phyloP scores from a whole-genome alignment of 64 coral and sea anemone genomes.

The Pocillopora damicornis region DNA sequence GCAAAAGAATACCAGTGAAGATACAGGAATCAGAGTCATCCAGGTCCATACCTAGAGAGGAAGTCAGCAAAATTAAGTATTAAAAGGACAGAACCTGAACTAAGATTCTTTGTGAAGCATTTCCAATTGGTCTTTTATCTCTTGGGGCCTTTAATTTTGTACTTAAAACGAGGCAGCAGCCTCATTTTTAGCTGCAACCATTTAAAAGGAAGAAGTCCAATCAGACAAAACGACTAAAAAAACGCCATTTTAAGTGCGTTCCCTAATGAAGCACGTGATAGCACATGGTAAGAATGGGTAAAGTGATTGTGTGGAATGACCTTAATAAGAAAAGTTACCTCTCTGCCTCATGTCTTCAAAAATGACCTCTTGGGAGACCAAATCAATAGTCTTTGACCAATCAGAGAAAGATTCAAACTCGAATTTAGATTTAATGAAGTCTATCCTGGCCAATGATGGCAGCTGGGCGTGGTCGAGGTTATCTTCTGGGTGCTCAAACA shows the following conservation, averaged over 20 bases:
- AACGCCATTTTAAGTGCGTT: no score
- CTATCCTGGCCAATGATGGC: slow-evolving; percentile 79
- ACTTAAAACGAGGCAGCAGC: no score
- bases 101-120: not conserved
- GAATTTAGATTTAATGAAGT: slow-evolving; percentile 95
- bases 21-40: slow-evolving; percentile 68
- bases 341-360: slow-evolving; percentile 80
- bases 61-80: not conserved
- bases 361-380: slow-evolving; percentile 93
- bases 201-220: no score
- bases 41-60: slow-evolving; percentile 30
- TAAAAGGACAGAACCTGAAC: not conserved
- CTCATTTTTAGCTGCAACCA: no score
- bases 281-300: no score
- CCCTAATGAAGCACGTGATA: no score
- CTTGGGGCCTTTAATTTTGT: no score
- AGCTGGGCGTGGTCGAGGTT: not conserved
- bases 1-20: slow-evolving; percentile 82
- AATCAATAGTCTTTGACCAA: slow-evolving; percentile 96
- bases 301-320: no score
- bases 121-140: not conserved
- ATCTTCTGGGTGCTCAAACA: slow-evolving; percentile 67
- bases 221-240: no score
- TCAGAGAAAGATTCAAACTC: slow-evolving; percentile 92
- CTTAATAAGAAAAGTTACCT: slow-evolving; percentile 2